Percentiles rank a stretch among this genome's conserved stretches.
phyloP scores from a whole-genome alignment of 30 jellyfish, hydroid and myxozoan species.

The Chironex yamaguchii region DNA sequence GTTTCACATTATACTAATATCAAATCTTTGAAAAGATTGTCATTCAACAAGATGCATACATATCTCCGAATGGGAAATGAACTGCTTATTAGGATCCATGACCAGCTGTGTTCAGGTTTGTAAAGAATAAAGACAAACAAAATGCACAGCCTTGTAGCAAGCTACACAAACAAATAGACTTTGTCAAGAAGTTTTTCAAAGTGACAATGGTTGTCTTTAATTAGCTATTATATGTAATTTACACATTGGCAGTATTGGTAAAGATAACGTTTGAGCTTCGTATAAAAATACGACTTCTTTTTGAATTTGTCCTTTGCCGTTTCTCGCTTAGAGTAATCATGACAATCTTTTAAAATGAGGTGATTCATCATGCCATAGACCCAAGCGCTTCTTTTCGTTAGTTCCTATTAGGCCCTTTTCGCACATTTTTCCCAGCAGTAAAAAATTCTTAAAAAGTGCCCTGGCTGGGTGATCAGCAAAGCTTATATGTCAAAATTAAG shows the following conservation, averaged over 20 bases:
- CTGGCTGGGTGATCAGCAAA: no score
- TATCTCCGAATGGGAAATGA: constrained; percentile 2
- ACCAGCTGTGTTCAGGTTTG: constrained; percentile 13
- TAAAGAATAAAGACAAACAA: constrained; percentile 22
- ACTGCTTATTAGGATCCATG: constrained; percentile 15
- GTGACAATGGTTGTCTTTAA: constrained; percentile 49
- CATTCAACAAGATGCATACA: background rate
- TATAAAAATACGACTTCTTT: background rate
- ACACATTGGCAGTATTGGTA: no score
- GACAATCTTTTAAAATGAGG: background rate
- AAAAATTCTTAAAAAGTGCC: background rate
- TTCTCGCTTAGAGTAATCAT: background rate
- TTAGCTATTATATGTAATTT: background rate
- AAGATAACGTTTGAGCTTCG: no score
- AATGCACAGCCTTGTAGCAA: constrained; percentile 11
- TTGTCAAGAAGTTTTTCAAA: constrained; percentile 46
- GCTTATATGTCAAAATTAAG: no score
- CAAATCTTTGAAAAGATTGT: constrained; percentile 9
- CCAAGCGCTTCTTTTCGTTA: background rate
- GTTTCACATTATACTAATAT: constrained; percentile 50
- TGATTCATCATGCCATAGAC: background rate
- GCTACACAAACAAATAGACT: background rate
- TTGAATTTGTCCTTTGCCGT: background rate
- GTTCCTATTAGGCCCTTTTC: background rate
- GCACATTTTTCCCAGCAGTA: background rate